A percentile compares a stretch with the other conserved stretches of the same genome.
Evolutionary conservation across 2,797 vertebrate genomes (phyloP).

Genomic region (Taeniopygia guttata): DNA sequence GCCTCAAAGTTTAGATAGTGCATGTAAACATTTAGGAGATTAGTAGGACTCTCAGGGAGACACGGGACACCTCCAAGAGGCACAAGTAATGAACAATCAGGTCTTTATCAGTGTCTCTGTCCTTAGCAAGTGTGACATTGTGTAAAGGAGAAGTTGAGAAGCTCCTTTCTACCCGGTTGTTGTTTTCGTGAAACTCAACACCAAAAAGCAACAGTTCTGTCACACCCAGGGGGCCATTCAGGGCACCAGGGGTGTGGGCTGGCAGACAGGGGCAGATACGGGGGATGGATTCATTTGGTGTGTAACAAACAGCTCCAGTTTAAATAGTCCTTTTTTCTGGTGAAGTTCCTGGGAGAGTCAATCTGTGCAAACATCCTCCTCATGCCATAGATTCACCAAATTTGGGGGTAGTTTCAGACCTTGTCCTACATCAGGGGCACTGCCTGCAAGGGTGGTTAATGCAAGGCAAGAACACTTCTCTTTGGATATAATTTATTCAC

Average conservation of each 20-base stretch:
- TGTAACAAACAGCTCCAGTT: not conserved
- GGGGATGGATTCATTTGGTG: not conserved
- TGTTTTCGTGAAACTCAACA: not conserved
- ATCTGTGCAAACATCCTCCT: not conserved
- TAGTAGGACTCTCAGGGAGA: not conserved
- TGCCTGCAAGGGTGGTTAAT: not conserved
- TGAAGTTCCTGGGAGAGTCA: not conserved
- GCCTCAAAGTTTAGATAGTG: not conserved
- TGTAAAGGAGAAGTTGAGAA: not conserved
- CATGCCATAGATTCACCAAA: not conserved
- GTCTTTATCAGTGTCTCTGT: not conserved
- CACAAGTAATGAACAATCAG: not conserved
- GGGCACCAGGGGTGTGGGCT: not conserved
- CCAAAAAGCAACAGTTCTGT: not conserved
- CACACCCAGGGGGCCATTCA: not conserved
- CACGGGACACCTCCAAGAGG: not conserved
- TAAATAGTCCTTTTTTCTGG: not conserved
- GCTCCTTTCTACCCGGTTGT: not conserved
- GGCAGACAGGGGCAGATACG: not conserved
- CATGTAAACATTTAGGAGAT: not conserved
- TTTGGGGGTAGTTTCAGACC: not conserved
- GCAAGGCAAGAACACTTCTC: not conserved
- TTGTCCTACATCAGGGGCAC: not conserved
- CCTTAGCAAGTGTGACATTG: not conserved
- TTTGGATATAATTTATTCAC: conserved; percentile 35